Evolutionary conservation across 2,797 vertebrate genomes (phyloP).

Genomic region (Clarias laeviceps): DNA sequence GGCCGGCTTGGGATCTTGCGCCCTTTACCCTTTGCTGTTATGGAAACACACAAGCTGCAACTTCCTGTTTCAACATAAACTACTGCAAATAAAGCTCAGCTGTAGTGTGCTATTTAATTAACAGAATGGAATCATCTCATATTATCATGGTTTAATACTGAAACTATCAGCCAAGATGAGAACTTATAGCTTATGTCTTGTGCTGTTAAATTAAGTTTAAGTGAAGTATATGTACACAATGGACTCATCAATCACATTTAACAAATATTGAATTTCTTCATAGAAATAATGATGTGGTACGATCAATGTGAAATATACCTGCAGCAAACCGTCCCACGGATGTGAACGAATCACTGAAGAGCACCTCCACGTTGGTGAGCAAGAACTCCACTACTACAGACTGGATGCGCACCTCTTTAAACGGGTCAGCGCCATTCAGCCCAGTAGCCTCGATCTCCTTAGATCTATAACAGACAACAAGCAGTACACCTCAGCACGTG

Average conservation of each 20-base stretch:
- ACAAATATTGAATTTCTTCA: neutral
- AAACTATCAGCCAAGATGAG: neutral
- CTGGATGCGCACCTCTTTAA: constrained; percentile 81
- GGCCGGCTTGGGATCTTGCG: constrained; percentile 55
- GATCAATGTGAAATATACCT: constrained; percentile 61
- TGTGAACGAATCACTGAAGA: constrained; percentile 81
- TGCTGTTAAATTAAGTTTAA: neutral
- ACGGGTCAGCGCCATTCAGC: constrained; percentile 76
- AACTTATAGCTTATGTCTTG: neutral
- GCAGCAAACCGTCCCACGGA: constrained; percentile 75
- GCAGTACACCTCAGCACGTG: neutral
- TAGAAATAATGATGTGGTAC: neutral
- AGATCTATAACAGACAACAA: constrained; percentile 66
- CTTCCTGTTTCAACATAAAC: constrained; percentile 20
- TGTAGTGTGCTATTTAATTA: neutral
- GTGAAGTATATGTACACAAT: neutral
- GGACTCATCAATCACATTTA: neutral
- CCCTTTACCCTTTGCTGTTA: constrained; percentile 54
- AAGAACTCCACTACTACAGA: constrained; percentile 83
- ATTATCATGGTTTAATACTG: neutral
- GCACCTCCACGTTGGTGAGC: constrained; percentile 75
- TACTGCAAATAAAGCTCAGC: constrained; percentile 1
- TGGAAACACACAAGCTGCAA: constrained; percentile 60
- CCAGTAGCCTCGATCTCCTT: constrained; percentile 79
- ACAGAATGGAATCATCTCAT: neutral